Base-by-base conservation (phyloP, 2,113 vertebrate species). In the Spilogale gracilis region DNA sequence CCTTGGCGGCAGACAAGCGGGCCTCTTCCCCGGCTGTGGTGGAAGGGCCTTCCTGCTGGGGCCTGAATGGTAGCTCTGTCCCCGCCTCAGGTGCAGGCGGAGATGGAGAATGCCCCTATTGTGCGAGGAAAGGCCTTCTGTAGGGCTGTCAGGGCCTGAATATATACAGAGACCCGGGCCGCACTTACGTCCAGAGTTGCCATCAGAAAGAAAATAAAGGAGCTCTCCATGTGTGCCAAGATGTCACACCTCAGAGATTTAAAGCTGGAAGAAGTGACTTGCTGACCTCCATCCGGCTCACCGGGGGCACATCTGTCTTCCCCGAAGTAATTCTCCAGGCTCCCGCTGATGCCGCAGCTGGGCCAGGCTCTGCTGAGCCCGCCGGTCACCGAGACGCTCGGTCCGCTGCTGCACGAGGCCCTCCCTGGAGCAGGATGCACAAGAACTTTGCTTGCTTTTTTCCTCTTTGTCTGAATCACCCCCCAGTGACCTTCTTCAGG, bases 161-260 rank as follows among this genome's bases (percentile, higher is more conserved):
- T 87, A 63, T 54, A 91, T 86, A 91, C 96, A 97, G 76, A 0
- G 9, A 82, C 52, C 0, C 0, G 25, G 38, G 89, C 3, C 14
- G 71, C 50, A 84, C 63, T 86, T 8, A 73, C 38, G 73, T 96
- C 50, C 74, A 48, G 63, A 92, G 54, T 50, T 92, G 86, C 89
- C 91, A 63, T 94, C 79, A 71, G 92, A 97, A 98, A 60, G 61
- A 97, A 97, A 97, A 91, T 69, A 92, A 95, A 20, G 27, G 56
- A 45, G 27, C 71, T 89, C 20, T 78, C n/a, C 79, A 69, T 84
- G 60, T 94, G 92, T 92, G 73, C 82, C 95, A 96, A 84, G 97
- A 89, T 84, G 88, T 96, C 92, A 82, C 60, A 96, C 58, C 58
- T 95, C 50, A 14, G 80, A 89, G 95, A 97, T 97, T 98, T 96